A percentile compares a stretch with the other conserved stretches of the same genome.
Evolutionary conservation across 2,113 vertebrate genomes (phyloP).

Genomic region (Falcunculus frontatus): DNA sequence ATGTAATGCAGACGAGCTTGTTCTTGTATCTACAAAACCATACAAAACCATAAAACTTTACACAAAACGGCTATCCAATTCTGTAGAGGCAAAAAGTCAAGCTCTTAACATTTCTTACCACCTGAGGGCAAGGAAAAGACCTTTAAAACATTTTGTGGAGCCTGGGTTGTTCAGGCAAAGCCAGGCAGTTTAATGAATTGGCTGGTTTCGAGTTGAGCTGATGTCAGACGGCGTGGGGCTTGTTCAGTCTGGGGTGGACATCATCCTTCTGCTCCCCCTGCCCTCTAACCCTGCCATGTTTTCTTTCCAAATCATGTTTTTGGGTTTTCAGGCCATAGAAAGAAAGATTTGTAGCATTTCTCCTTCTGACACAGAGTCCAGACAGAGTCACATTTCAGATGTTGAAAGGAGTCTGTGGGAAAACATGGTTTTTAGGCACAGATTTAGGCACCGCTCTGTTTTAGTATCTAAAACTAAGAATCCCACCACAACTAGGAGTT

Average conservation of each 20-base stretch:
- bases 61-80: not conserved
- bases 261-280: too few relatives aligned
- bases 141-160: not conserved
- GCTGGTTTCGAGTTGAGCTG: not conserved
- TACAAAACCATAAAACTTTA: not conserved
- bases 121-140: not conserved
- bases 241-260: fast-evolving
- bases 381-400: not conserved
- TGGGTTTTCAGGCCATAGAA: not conserved
- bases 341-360: not conserved
- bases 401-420: not conserved
- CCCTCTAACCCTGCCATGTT: not conserved
- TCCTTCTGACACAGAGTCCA: not conserved
- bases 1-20: fast-evolving
- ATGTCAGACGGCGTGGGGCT: fast-evolving
- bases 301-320: not conserved
- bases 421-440: not conserved
- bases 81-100: not conserved
- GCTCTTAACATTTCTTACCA: not conserved
- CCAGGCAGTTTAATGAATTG: not conserved
- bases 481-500: not conserved
- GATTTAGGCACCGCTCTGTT: not conserved
- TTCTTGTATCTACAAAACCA: not conserved
- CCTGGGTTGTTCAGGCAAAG: not conserved
- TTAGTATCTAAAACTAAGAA: not conserved